A percentile compares a stretch with the other conserved stretches of the same genome.
phyloP scores from a whole-genome alignment of 2,797 vertebrate genomes.

The Naso thynnoides region DNA sequence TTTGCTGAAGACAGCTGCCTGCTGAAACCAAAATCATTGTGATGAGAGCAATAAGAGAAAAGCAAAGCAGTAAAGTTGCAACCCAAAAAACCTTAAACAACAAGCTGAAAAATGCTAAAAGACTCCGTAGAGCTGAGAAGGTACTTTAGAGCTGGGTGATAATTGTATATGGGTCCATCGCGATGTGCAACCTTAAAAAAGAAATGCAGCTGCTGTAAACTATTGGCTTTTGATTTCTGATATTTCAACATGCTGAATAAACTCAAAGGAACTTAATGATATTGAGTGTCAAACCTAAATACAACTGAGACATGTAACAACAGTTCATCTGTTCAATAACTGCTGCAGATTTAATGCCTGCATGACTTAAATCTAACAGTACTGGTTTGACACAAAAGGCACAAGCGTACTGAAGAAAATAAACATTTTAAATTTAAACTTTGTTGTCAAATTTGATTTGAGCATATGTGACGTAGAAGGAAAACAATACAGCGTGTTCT shows the following conservation, averaged over 20 bases:
- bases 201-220: too few relatives aligned
- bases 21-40: neutral
- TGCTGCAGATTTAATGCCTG: neutral
- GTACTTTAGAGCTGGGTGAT: neutral
- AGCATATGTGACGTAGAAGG: slow-evolving; percentile 7
- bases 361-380: slow-evolving; percentile 1
- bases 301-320: slow-evolving; percentile 19
- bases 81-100: slow-evolving; percentile 12
- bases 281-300: slow-evolving; percentile 12
- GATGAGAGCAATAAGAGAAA: neutral
- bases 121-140: too few relatives aligned
- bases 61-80: neutral
- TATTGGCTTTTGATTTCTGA: slow-evolving; percentile 13
- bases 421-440: neutral
- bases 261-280: slow-evolving; percentile 15
- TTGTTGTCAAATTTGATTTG: neutral
- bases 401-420: neutral
- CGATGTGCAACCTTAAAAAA: too few relatives aligned
- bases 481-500: too few relatives aligned
- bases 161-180: slow-evolving; percentile 1
- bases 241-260: slow-evolving; percentile 20
- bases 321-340: neutral
- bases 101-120: neutral
- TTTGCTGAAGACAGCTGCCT: neutral
- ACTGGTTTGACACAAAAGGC: neutral